Evolutionary conservation across 2,797 vertebrate genomes (phyloP), one percentile per base, ranked within the genome.

Genomic region (Lithobates sylvaticus): DNA sequence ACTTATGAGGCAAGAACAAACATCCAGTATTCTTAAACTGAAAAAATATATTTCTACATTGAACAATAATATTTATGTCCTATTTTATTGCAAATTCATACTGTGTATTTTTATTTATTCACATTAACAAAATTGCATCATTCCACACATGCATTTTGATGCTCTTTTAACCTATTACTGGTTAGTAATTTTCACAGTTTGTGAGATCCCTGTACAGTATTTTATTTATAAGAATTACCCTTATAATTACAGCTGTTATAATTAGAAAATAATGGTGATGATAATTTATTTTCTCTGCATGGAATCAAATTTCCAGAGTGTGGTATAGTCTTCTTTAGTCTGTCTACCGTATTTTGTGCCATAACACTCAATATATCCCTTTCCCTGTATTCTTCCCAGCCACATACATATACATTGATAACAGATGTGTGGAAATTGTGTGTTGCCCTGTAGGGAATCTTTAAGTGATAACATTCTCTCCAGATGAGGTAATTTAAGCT

Each of bases 171-270:
- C 84, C 77, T 80, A 26, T 80, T 69, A 68, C 70, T 69, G 84
- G 13, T 36, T 74, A 68, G 64, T 81, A 85, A 85, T 85, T 85
- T 85, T 85, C 84, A 85, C 84, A 85, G 84, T 85, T 85, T 81
- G 84, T 75, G 36, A 21, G 74, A 79, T 65, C 69, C 34, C 58
- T 34, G 34, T 85, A 85, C 76, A 85, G 84, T 75, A 80, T 85
- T 85, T 75, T 80, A 71, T 78, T 73, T 75, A 85, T 80, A 85
- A 85, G 76, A 32, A 80, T 75, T 64, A 36, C 77, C 70, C 78
- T 85, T 85, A 85, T 85, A 85, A 85, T 85, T 85, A 84, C 44
- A 80, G 76, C 70, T 70, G 86, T 84, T 84, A 78, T 78, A 87
- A 84, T 84, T 79, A 76, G 54, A 83, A 79, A 78, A 87, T 78